A percentile compares a stretch with the other conserved stretches of the same genome.
These are phyloP conservation scores for Hippolais icterina DNA, from an alignment of 2,113 vertebrate genomes.

Conservation along the genomic window DNA sequence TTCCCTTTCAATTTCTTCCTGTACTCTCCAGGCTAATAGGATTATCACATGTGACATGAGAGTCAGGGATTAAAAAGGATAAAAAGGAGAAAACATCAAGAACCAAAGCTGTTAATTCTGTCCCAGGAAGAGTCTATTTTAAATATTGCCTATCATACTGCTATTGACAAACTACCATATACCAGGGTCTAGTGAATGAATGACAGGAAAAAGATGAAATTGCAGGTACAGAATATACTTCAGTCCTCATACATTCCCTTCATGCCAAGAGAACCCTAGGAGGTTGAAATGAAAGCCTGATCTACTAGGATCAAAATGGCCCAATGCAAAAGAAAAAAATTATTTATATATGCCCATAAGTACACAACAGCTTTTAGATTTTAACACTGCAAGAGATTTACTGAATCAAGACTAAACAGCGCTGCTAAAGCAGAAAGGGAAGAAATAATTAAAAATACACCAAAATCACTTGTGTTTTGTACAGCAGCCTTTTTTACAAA, in stretches of 20 bases:
- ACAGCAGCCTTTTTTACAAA: not conserved
- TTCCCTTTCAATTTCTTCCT: not conserved
- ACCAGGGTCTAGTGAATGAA: not conserved
- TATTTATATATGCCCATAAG: not conserved
- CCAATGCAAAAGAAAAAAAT: not conserved
- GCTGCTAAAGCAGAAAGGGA: not conserved
- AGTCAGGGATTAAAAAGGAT: not conserved
- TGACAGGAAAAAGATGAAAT: fast-evolving
- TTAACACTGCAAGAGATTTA: not conserved
- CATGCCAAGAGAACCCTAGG: not conserved
- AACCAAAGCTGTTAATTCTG: not conserved
- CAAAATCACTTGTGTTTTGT: not conserved
- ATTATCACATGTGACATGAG: not conserved
- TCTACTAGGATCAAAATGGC: not conserved
- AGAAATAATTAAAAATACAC: not conserved
- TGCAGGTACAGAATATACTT: not conserved
- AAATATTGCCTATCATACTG: not conserved
- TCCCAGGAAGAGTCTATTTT: not conserved
- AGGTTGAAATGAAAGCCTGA: not conserved
- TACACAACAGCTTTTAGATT: not conserved
- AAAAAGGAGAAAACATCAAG: not conserved
- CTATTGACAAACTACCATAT: not conserved
- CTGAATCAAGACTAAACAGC: not conserved
- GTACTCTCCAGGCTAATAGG: not conserved
- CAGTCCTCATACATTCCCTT: not conserved